Evolutionary conservation across 1,140 invertebrate genomes (phyloP).

Genomic region (Musca vetustissima): DNA sequence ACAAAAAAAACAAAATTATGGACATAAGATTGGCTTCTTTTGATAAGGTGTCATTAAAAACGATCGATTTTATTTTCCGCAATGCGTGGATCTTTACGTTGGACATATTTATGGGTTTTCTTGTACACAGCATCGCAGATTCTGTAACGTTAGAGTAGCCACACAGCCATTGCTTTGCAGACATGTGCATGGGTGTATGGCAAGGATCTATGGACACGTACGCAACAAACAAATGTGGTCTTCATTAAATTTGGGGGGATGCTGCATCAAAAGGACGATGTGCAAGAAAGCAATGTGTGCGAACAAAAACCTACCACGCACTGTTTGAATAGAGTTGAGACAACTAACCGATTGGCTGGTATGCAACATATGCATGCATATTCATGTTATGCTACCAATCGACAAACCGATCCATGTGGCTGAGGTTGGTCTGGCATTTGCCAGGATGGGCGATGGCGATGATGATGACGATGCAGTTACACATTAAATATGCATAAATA

Average conservation of each 20-base stretch:
- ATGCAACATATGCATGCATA: slow-evolving; percentile 20
- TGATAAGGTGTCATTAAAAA: slow-evolving; percentile 24
- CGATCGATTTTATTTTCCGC: slow-evolving; percentile 24
- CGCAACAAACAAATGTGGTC: not conserved
- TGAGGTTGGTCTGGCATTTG: not conserved
- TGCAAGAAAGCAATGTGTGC: no score
- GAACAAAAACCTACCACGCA: slow-evolving; percentile 9
- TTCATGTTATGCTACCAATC: slow-evolving; percentile 13
- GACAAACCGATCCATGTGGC: not conserved
- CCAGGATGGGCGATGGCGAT: not conserved
- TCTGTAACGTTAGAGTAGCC: not conserved
- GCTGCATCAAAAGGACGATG: no score
- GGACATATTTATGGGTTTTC: slow-evolving; percentile 23
- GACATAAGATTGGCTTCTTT: slow-evolving; percentile 23
- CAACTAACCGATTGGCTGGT: not conserved
- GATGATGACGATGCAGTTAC: slow-evolving; percentile 13
- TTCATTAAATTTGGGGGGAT: no score
- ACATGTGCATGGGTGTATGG: not conserved
- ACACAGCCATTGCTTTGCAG: not conserved
- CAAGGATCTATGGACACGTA: not conserved
- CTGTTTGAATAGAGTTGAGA: not conserved
- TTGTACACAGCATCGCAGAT: not conserved
- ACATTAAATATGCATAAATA: slow-evolving; percentile 24
- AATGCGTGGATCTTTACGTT: slow-evolving; percentile 22
- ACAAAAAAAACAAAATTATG: no score